Conservation (phyloP, 2,888 invertebrate species). For the Xestia ashworthii region DNA sequence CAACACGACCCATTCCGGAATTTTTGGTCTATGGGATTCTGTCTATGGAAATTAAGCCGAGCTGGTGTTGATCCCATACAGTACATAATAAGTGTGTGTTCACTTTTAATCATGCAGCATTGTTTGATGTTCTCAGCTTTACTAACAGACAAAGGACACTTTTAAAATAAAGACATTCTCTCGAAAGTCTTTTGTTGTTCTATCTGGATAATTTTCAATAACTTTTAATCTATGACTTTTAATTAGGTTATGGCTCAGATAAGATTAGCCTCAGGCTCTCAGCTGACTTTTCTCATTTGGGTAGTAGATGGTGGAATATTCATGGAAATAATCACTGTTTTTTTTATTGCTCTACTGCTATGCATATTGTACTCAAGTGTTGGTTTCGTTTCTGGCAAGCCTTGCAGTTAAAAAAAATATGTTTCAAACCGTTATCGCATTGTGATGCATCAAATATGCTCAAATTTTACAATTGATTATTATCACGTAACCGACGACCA, state of each 20-base stretch:
- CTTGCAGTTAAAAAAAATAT: too few species aligned
- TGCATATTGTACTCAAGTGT: too few species aligned
- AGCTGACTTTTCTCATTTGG: too few species aligned
- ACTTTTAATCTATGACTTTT: not conserved
- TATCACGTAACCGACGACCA: too few species aligned
- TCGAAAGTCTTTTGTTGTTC: not conserved
- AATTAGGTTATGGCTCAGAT: not conserved
- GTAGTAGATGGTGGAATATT: too few species aligned
- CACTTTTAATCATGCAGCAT: not conserved
- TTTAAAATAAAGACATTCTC: not conserved
- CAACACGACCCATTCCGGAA: not conserved
- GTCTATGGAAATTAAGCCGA: not conserved
- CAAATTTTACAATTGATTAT: too few species aligned
- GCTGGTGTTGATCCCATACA: not conserved
- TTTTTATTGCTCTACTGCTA: too few species aligned
- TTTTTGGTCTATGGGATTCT: not conserved
- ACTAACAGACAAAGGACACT: not conserved
- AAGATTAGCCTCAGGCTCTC: slow-evolving; percentile 14
- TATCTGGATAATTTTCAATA: slow-evolving; percentile 5
- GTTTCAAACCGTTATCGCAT: too few species aligned
- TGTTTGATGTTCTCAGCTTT: not conserved
- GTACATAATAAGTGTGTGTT: not conserved
- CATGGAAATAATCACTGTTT: too few species aligned
- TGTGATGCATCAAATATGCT: too few species aligned
- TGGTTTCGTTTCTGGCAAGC: too few species aligned